Evolutionary conservation across 2,888 invertebrate genomes (phyloP), one percentile per base, ranked within the genome.

Genomic region (Ceraclea dissimilis): DNA sequence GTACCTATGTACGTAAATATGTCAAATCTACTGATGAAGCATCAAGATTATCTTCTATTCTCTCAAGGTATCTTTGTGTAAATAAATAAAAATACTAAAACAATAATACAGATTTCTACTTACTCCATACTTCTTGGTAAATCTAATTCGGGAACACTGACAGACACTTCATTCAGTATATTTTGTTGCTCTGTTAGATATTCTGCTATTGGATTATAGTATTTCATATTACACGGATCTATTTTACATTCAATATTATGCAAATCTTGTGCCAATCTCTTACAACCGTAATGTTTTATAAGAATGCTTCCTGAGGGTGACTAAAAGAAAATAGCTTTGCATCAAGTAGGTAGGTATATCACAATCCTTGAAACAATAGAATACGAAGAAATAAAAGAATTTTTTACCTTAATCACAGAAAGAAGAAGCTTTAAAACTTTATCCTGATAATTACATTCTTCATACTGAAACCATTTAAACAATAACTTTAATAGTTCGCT

Each of bases 391-490:
- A 57, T 58, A 26, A 21, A 51, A 31, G 54, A 56, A 44, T 13
- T 11, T 46, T 19, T 65, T 72, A 84, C 85, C 72, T 80, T 78
- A 31, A 84, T 66, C 52, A 81, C 72, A 54, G 69, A 69, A 51
- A 78, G 69, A 48, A 86, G 71, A 56, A 85, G 71, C 53, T 78
- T 69, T 39, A 86, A 70, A 54, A 81, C 83, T 67, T 79, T 76
- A 58, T 73, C 72, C 65, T 83, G 80, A 55, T 80, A 69, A 0
- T 78, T 70, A 34, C 78, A 73, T 49, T 74, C 69, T 39, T 80
- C 73, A 54, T 74, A 76, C 49, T 79, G 67, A 67, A 86, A 84
- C 85, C 85, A 86, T 51, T 79, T 73, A 49, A 85, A 70, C 21
- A 86, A 69, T 59, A 79, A 78, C 51, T 75, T 71, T 19, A 86